Percentiles rank a stretch among this genome's conserved stretches.
Conservation (phyloP, 2,113 vertebrate species). For the Scopus umbretta region DNA sequence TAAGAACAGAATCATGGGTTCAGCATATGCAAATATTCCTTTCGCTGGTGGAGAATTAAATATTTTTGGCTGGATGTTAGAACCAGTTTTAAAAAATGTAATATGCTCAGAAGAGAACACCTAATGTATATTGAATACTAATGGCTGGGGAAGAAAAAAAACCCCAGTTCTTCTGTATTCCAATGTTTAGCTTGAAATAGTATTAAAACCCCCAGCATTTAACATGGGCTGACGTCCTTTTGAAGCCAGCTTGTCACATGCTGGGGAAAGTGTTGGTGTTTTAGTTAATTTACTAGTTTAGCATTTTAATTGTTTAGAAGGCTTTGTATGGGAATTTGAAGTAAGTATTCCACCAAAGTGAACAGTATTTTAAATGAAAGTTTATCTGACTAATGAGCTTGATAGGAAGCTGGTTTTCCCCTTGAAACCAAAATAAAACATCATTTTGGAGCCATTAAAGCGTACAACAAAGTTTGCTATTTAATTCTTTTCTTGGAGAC, state of each 20-base stretch:
- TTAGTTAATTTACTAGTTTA: slow-evolving; percentile 49
- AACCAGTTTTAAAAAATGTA: background rate
- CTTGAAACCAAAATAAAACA: background rate
- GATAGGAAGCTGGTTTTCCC: background rate
- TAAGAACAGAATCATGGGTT: background rate
- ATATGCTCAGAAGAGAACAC: background rate
- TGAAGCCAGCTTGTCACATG: slow-evolving; percentile 30
- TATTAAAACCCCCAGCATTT: background rate
- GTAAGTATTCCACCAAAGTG: slow-evolving; percentile 3
- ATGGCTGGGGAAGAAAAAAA: background rate
- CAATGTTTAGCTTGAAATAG: background rate
- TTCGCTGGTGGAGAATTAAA: background rate
- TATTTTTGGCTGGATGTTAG: background rate
- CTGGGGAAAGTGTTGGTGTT: slow-evolving; percentile 1
- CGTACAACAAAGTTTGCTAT: background rate
- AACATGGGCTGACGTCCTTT: slow-evolving; percentile 3
- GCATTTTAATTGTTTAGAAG: slow-evolving; percentile 43
- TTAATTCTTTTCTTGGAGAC: background rate
- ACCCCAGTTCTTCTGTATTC: background rate
- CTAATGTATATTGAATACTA: background rate
- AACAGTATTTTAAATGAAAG: slow-evolving; percentile 37
- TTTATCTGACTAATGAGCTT: slow-evolving; percentile 28
- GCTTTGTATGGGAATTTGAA: slow-evolving; percentile 17
- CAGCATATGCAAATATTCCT: background rate
- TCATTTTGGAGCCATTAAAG: background rate